Percentiles rank a stretch among this genome's conserved stretches.
Conservation (phyloP, 2,113 vertebrate species). For the Datnioides undecimradiatus region DNA sequence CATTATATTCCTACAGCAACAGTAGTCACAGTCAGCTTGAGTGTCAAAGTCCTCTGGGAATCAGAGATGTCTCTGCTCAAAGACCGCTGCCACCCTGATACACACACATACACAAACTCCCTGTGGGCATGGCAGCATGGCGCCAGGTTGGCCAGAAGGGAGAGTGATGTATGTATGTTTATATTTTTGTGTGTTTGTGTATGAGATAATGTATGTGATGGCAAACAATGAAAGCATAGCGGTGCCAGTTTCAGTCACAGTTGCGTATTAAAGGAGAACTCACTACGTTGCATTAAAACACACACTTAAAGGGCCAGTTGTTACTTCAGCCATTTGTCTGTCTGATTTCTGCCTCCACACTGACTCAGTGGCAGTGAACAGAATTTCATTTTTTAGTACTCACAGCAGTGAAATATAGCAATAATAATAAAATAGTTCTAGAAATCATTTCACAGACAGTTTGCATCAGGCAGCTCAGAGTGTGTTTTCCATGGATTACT, state of each 20-base stretch:
- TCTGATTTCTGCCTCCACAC: neutral
- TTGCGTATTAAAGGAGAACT: constrained; percentile 34
- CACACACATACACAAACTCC: constrained; percentile 26
- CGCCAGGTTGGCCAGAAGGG: constrained; percentile 40
- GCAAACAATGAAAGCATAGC: constrained; percentile 25
- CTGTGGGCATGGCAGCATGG: constrained; percentile 50
- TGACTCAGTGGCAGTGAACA: too few relatives aligned
- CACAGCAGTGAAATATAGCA: neutral
- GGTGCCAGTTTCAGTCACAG: constrained; percentile 26
- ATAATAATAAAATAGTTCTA: too few relatives aligned
- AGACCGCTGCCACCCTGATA: constrained; percentile 57
- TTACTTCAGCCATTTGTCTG: neutral
- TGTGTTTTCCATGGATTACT: neutral
- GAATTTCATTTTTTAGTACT: neutral
- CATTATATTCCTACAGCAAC: constrained; percentile 73
- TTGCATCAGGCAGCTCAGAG: neutral
- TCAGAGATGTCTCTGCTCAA: constrained; percentile 71
- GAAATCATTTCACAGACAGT: neutral
- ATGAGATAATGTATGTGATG: constrained; percentile 17
- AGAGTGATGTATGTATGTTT: constrained; percentile 48
- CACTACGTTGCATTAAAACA: constrained; percentile 22
- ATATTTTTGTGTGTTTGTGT: constrained; percentile 32
- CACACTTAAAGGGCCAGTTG: neutral
- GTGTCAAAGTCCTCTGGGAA: constrained; percentile 68
- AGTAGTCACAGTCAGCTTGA: constrained; percentile 66